Conservation (phyloP, 2,888 invertebrate species). For the Sesia bembeciformis region DNA sequence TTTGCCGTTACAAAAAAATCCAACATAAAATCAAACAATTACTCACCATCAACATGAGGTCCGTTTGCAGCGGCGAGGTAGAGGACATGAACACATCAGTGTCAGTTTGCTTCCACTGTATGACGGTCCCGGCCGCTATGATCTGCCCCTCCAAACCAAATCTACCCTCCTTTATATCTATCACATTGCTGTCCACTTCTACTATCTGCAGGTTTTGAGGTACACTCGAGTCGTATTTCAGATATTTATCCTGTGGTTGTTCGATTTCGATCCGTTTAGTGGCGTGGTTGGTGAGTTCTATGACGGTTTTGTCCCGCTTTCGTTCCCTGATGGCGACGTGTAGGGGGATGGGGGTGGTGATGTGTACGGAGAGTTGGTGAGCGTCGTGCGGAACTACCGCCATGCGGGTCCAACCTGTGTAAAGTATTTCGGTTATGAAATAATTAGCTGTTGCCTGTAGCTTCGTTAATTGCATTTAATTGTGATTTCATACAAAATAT, state of each 20-base stretch:
- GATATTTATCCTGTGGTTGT: constrained; percentile 43
- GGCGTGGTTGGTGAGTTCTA: constrained; percentile 47
- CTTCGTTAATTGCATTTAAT: too few relatives aligned
- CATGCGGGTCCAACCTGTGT: constrained; percentile 53
- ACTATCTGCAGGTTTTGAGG: constrained; percentile 63
- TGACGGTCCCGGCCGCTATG: constrained; percentile 47
- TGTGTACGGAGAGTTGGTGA: constrained; percentile 47
- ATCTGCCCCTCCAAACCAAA: constrained; percentile 45
- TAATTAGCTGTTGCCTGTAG: too few relatives aligned
- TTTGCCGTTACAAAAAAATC: too few relatives aligned
- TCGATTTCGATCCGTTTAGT: constrained; percentile 39
- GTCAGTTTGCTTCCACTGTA: constrained; percentile 51
- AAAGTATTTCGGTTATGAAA: not conserved
- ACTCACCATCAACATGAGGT: constrained; percentile 61
- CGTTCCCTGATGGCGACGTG: constrained; percentile 51
- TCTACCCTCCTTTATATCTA: constrained; percentile 50
- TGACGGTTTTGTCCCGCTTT: constrained; percentile 44
- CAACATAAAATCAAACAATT: too few relatives aligned
- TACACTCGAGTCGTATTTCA: constrained; percentile 58
- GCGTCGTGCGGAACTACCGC: constrained; percentile 57
- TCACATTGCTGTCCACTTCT: constrained; percentile 55
- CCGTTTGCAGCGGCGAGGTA: constrained; percentile 45
- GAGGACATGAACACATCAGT: constrained; percentile 47
- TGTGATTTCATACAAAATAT: too few relatives aligned
- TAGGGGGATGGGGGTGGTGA: constrained; percentile 43